These are phyloP conservation scores for Dendrolimus pini DNA, from an alignment of 2,888 invertebrate species.

Conservation along the genomic window DNA sequence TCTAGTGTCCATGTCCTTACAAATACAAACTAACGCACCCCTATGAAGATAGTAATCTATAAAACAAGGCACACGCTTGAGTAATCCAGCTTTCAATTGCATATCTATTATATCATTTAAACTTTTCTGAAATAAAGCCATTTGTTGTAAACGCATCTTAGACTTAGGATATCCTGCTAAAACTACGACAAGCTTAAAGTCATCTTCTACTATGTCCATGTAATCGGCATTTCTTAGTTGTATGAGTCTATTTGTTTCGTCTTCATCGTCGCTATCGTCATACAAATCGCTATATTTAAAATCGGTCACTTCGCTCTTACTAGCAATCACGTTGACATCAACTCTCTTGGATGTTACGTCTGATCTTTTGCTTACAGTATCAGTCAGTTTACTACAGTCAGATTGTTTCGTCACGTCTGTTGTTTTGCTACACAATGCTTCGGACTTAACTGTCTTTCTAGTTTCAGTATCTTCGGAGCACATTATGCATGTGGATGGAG, in stretches of 20 bases:
- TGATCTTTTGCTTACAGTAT: conserved; percentile 31
- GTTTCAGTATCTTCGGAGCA: conserved; percentile 41
- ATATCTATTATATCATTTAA: conserved; percentile 52
- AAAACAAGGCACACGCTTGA: conserved; percentile 48
- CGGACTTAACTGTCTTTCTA: conserved; percentile 35
- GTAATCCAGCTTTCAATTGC: conserved; percentile 51
- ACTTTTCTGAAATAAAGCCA: conserved; percentile 51
- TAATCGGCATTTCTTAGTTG: conserved; percentile 53
- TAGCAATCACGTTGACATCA: conserved; percentile 20
- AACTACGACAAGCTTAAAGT: conserved; percentile 51
- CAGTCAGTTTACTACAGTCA: conserved; percentile 31
- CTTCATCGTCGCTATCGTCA: conserved; percentile 48
- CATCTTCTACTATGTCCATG: conserved; percentile 50
- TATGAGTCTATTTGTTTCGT: conserved; percentile 55
- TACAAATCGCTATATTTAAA: conserved; percentile 49
- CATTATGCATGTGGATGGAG: conserved; percentile 56
- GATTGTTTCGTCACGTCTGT: conserved; percentile 27
- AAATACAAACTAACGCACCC: conserved; percentile 61
- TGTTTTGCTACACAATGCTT: conserved; percentile 19
- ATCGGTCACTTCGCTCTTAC: conserved; percentile 33
- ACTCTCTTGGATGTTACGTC: conserved; percentile 38
- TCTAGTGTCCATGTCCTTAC: conserved; percentile 51
- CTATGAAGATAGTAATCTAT: conserved; percentile 59
- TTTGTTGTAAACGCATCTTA: conserved; percentile 52
- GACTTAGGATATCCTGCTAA: conserved; percentile 57